Conservation (phyloP, 1,140 invertebrate species). For the Myzus persicae region DNA sequence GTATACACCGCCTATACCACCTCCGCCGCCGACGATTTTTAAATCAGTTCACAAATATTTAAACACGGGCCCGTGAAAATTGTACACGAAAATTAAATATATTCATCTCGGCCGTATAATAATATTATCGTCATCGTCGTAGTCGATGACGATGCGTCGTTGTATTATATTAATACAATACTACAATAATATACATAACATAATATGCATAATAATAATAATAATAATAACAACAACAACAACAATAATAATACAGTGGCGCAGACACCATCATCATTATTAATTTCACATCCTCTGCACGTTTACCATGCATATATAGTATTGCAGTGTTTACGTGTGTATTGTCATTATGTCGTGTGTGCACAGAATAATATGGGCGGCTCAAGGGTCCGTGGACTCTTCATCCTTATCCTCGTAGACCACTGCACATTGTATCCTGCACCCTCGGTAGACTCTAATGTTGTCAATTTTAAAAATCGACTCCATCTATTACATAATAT, state of each 20-base stretch:
- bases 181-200: not conserved
- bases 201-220: not conserved
- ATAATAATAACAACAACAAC: not conserved
- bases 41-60: slow-evolving; percentile 45
- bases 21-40: not conserved
- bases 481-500: not conserved
- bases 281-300: not conserved
- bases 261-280: not conserved
- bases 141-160: not conserved
- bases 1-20: not conserved
- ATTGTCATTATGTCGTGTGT: not conserved
- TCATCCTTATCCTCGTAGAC: not conserved
- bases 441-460: not conserved
- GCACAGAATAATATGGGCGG: not conserved
- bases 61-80: not conserved
- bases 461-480: not conserved
- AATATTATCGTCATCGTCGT: not conserved
- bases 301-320: not conserved
- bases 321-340: not conserved
- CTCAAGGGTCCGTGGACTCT: not conserved
- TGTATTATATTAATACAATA: not conserved
- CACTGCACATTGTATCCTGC: not conserved
- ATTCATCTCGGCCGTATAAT: not conserved
- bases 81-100: slow-evolving; percentile 38
- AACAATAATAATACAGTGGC: not conserved